Evolutionary conservation across 2,797 vertebrate species (phyloP).

Genomic region (Megalops cyprinoides): DNA sequence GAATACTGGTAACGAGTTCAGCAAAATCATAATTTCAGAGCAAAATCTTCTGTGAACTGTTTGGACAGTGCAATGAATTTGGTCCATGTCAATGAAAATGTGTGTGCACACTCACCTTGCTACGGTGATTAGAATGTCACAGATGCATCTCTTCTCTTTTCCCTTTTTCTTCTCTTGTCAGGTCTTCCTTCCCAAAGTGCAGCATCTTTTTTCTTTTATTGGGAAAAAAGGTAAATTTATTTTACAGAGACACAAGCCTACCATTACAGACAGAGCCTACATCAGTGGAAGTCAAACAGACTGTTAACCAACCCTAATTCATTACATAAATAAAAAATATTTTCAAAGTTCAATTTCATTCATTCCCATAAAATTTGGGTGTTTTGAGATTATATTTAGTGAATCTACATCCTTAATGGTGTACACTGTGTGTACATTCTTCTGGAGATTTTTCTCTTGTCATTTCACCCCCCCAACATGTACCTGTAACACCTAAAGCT

Average conservation of each 20-base stretch:
- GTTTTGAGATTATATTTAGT: too few relatives aligned
- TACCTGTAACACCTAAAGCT: neutral
- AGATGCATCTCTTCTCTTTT: neutral
- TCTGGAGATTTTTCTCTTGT: too few relatives aligned
- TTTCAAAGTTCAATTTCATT: neutral
- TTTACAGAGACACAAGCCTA: constrained; percentile 3
- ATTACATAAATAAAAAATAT: neutral
- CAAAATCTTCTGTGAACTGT: too few relatives aligned
- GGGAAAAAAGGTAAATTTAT: neutral
- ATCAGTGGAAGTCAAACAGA: neutral
- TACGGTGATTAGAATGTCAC: constrained; percentile 3
- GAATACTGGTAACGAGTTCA: too few relatives aligned
- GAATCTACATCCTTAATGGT: too few relatives aligned
- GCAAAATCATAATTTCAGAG: too few relatives aligned
- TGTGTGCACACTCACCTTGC: neutral
- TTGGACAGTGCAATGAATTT: too few relatives aligned
- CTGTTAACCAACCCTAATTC: neutral
- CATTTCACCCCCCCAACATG: neutral
- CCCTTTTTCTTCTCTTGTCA: too few relatives aligned
- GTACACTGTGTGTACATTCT: too few relatives aligned
- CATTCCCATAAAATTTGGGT: too few relatives aligned
- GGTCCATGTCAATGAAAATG: too few relatives aligned
- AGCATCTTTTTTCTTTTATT: constrained; percentile 2
- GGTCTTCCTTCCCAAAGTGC: constrained; percentile 9
- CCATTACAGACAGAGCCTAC: neutral